Evolutionary conservation across 92 coral and sea anemone species (phyloP).

Genomic region (Palythoa caribaeorum): DNA sequence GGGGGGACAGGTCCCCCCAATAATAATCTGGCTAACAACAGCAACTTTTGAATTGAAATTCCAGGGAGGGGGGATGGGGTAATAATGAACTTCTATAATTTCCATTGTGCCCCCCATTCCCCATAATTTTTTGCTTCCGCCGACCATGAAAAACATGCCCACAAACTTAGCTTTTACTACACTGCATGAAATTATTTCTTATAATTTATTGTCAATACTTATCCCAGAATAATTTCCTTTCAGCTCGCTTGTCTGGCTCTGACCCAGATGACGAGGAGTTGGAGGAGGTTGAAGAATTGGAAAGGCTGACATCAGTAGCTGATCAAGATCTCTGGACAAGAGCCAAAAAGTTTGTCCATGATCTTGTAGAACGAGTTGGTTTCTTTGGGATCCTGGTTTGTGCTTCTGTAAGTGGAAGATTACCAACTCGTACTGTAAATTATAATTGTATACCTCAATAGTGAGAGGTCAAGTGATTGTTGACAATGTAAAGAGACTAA

Average conservation of each 20-base stretch:
- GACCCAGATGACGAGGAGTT: slow-evolving; percentile 96
- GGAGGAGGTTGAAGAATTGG: slow-evolving; percentile 94
- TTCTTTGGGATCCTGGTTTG: slow-evolving; percentile 97
- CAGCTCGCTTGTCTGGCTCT: slow-evolving; percentile 92
- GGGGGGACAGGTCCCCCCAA: no score
- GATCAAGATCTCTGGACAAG: slow-evolving; percentile 94
- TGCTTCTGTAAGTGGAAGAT: slow-evolving; percentile 86
- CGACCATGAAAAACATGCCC: no score
- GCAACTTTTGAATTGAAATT: no score
- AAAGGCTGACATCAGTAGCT: slow-evolving; percentile 79
- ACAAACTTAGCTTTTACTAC: no score
- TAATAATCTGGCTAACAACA: no score
- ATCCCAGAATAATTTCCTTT: not conserved
- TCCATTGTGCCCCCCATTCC: no score
- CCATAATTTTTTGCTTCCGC: no score
- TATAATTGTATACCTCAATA: no score
- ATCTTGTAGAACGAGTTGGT: slow-evolving; percentile 95
- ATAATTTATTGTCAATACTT: not conserved
- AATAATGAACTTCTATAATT: no score
- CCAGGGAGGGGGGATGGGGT: no score
- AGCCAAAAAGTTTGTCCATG: slow-evolving; percentile 88
- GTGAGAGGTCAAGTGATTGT: no score
- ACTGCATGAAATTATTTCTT: not conserved
- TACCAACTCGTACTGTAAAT: not conserved
- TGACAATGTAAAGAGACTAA: no score